phyloP scores from a whole-genome alignment of 1,140 invertebrate species.

The Brachionus calyciflorus region DNA sequence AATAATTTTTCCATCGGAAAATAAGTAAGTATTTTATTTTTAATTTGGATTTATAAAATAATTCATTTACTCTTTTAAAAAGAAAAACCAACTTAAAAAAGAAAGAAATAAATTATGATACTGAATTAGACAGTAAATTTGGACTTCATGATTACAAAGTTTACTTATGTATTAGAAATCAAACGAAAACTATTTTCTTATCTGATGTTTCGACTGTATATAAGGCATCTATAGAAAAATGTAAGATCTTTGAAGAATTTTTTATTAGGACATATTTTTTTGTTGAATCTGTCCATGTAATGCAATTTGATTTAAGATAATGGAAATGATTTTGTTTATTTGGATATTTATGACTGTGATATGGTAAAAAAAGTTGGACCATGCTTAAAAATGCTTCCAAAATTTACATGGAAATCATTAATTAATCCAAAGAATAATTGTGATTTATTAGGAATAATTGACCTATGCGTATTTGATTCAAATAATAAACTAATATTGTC shows the following conservation, averaged over 20 bases:
- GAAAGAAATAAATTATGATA: background rate
- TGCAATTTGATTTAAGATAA: background rate
- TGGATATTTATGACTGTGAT: conserved; percentile 9
- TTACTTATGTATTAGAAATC: conserved; percentile 15
- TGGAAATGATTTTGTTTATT: background rate
- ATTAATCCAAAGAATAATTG: conserved; percentile 21
- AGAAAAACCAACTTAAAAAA: background rate
- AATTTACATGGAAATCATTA: conserved; percentile 28
- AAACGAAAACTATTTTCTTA: conserved; percentile 16
- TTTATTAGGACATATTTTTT: too few relatives aligned
- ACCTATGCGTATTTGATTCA: conserved; percentile 33
- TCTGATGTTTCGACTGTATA: background rate
- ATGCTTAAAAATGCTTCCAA: conserved; percentile 25
- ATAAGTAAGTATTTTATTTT: background rate
- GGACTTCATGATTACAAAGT: conserved; percentile 21
- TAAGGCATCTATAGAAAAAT: conserved; percentile 6
- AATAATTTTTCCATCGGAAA: background rate
- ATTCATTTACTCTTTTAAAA: background rate
- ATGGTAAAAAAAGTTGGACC: conserved; percentile 9
- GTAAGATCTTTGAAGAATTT: too few relatives aligned
- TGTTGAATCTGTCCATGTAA: too few relatives aligned
- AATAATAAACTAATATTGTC: conserved; percentile 9
- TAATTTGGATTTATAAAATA: background rate
- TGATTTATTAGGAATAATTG: conserved; percentile 4
- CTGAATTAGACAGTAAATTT: background rate